Conservation (phyloP, 2,888 invertebrate genomes). For the Hirtodrosophila alboralis region DNA sequence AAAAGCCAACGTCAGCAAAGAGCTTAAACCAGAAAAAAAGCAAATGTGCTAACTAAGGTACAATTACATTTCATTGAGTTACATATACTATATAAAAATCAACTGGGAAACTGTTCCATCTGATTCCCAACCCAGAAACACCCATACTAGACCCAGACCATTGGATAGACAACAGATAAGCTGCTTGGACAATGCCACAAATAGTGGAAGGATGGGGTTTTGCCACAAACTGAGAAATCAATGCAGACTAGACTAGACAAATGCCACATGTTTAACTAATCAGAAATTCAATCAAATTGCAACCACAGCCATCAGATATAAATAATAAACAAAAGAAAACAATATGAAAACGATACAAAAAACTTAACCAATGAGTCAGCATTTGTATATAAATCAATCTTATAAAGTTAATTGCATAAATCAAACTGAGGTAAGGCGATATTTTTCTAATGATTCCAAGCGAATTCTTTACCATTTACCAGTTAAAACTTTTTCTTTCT, state of each 20-base stretch:
- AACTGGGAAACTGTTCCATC: too few relatives aligned
- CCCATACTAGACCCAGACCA: conserved; percentile 22
- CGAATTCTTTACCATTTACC: too few relatives aligned
- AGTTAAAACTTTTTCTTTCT: too few relatives aligned
- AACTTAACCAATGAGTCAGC: too few relatives aligned
- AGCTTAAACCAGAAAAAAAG: conserved; percentile 12
- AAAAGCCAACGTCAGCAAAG: conserved; percentile 19
- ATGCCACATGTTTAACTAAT: conserved; percentile 69
- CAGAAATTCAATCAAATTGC: conserved; percentile 74
- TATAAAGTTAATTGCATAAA: too few relatives aligned
- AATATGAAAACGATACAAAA: conserved; percentile 35
- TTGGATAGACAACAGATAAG: conserved; percentile 57
- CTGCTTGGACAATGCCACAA: conserved; percentile 37
- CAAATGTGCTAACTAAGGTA: conserved; percentile 19
- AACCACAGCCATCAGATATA: conserved; percentile 39
- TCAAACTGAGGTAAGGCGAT: too few relatives aligned
- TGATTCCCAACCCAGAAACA: conserved; percentile 9
- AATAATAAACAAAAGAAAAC: conserved; percentile 34
- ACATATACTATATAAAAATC: conserved; percentile 4
- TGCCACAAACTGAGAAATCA: conserved; percentile 69
- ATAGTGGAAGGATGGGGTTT: conserved; percentile 2
- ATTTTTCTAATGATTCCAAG: too few relatives aligned
- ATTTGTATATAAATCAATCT: too few relatives aligned
- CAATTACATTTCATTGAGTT: conserved; percentile 25
- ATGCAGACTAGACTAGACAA: conserved; percentile 60